Evolutionary conservation across 2,113 vertebrate genomes (phyloP), one percentile per base, ranked within the genome.

Genomic region (Irena cyanogastra): DNA sequence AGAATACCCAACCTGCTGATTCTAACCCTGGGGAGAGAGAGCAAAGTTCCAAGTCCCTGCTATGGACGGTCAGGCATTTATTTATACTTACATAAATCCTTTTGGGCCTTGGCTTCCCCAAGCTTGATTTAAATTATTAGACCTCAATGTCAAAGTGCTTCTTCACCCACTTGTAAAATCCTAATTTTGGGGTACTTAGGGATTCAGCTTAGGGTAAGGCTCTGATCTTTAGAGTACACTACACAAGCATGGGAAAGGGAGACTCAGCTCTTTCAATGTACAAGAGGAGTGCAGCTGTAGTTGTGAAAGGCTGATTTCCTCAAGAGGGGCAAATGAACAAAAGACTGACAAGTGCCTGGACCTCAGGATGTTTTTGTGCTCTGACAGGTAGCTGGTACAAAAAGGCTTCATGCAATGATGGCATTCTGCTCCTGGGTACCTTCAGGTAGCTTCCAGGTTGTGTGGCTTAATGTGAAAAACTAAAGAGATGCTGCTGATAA

Each of bases 161-260:
- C 21, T 64, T 61, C 47, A 47, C 12, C 60, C 74, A 31, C 19
- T 21, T 44, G 11, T 42, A 30, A 26, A 27, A 52, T 78, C 35
- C 44, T 47, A n/a, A 53, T 83, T 83, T 80, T 47, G 63, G 37
- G 22, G 33, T 81, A 4, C 15, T 42, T 42, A 37, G 23, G 23
- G 27, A 42, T 86, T 72, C 33, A 68, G 20, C 2, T 71, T 35
- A 26, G 27, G 9, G 13, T 23, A 53, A 14, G 11, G 31, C 42
- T 88, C 47, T 81, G 53, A 77, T 53, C 49, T 39, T 52, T 22
- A 35, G 53, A n/a, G 49, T 27, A 4, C 5, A 1, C 61, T 17
- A 2, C 0, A 0, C 0, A 3, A 30, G 6, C 20, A 2, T 10
- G 20, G 45, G 71, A 65, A 86, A 78, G 52, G 16, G 45, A 35